Evolutionary conservation across 1,140 invertebrate species (phyloP).

Genomic region (Latrodectus geometricus): DNA sequence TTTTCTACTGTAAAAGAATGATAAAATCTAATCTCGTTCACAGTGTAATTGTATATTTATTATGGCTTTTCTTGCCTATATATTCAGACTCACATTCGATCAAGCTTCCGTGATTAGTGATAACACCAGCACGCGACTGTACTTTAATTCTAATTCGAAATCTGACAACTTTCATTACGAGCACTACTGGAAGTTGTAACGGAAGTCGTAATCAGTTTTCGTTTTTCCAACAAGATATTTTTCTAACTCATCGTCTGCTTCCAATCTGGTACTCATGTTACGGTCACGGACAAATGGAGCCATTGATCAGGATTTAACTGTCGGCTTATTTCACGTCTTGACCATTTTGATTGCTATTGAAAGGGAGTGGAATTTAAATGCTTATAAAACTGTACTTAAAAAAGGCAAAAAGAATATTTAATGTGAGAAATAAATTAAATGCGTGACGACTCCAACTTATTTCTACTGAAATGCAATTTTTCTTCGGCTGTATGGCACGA

Average conservation of each 20-base stretch:
- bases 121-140: background rate
- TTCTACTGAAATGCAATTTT: no score
- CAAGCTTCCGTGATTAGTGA: background rate
- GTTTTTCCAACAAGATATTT: background rate
- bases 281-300: background rate
- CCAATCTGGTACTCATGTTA: constrained; percentile 9
- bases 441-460: no score
- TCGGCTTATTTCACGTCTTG: background rate
- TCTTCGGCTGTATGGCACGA: no score
- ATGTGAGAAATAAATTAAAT: no score
- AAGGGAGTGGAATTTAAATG: no score
- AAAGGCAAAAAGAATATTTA: no score
- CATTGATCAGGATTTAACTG: background rate
- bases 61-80: no score
- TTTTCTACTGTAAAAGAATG: background rate
- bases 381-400: no score
- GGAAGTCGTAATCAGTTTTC: constrained; percentile 54
- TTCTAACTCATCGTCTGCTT: background rate
- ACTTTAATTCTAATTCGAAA: background rate
- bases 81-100: background rate
- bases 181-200: constrained; percentile 28
- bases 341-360: no score
- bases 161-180: background rate
- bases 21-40: background rate
- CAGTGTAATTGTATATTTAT: no score